Conservation (phyloP, 1,140 invertebrate species). For the Pseudomyrmex cubaensis region DNA sequence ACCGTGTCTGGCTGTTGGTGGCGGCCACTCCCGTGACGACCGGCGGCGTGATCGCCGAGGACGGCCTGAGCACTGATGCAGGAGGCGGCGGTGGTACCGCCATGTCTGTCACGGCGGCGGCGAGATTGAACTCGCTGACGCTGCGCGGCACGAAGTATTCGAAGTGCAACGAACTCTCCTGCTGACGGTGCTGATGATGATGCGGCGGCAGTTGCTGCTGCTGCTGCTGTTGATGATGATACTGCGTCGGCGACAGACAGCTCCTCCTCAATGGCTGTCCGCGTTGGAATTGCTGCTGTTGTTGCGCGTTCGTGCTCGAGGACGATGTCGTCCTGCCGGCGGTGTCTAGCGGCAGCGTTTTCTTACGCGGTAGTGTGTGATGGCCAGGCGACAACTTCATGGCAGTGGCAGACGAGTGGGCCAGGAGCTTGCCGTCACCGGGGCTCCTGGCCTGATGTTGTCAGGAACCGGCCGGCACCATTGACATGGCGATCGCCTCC, state of each 20-base stretch:
- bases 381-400: constrained; percentile 84
- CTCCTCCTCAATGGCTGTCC: constrained; percentile 88
- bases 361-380: constrained; percentile 88
- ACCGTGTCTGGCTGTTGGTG: constrained; percentile 73
- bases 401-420: constrained; percentile 82
- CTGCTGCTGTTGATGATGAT: constrained; percentile 75
- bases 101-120: constrained; percentile 85
- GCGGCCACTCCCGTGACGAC: constrained; percentile 54
- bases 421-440: constrained; percentile 84
- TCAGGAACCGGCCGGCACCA: constrained; percentile 87
- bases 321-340: constrained; percentile 77
- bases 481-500: constrained; percentile 87
- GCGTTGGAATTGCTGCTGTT: constrained; percentile 86
- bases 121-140: constrained; percentile 92
- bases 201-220: constrained; percentile 80
- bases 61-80: constrained; percentile 75
- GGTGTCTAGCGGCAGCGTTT: constrained; percentile 78
- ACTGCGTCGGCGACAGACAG: constrained; percentile 81
- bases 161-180: constrained; percentile 87
- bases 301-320: constrained; percentile 4
- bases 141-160: constrained; percentile 94
- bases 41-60: constrained; percentile 69
- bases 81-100: constrained; percentile 84
- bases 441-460: constrained; percentile 84
- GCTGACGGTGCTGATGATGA: constrained; percentile 74